Evolutionary conservation across 64 coral and sea anemone species (phyloP), one percentile per base, ranked within the genome.

Genomic region (Porites lutea): DNA sequence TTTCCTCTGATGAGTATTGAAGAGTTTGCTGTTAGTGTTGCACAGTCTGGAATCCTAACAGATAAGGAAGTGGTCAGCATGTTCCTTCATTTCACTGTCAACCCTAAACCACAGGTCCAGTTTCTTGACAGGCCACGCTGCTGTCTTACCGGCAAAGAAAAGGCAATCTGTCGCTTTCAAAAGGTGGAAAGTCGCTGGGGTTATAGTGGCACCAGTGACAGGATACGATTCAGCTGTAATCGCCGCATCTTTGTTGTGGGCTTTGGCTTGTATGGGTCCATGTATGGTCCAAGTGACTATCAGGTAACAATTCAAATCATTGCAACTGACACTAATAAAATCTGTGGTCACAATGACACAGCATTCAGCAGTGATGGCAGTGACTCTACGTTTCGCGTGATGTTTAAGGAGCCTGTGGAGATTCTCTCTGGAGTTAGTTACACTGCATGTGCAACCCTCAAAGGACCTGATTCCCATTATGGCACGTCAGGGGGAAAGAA

Each of bases 151-250:
- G 97, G 97, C 20, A 87, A 92, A 61, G 97, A 98, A 15, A 98
- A 98, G 70, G 94, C 93, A 13, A 82, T 98, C 19, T 84, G 81
- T 83, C 90, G 97, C 27, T 98, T 98, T 65, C 81, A 83, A 15
- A 98, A 98, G 59, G 97, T 98, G 8, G 97, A 98, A 69, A 95
- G 94, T 89, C 97, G 97, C 20, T 98, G 97, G 97, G 97, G 97
- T 20, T 98, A 98, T 77, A 98, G 97, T 96, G 97, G 97, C 14
- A 98, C 97, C 65, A 98, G 97, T 80, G 97, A 98, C 77, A 74
- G 97, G 46, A 98, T 98, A 71, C 90, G 97, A 13, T 98, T 98
- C 82, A 96, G 57, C 6, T 95, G 90, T 46, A 98, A 89, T 57
- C 76, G 75, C 16, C 86, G 90, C 62, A 98, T 98, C 54, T 98